phyloP scores from a whole-genome alignment of 2,797 vertebrate species.

The Poecilia gillii region DNA sequence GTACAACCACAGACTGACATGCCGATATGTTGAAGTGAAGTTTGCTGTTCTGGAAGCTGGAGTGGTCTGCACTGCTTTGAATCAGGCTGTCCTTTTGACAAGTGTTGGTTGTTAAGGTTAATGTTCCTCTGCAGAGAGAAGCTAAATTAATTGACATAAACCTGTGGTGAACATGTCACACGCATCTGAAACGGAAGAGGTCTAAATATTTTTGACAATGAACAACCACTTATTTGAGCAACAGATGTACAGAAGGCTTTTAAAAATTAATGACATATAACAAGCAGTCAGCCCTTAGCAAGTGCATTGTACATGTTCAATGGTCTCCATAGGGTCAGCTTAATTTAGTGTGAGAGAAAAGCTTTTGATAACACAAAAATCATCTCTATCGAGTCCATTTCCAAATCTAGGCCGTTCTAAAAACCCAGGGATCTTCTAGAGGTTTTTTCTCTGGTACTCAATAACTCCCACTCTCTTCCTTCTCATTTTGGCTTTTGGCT shows the following conservation, averaged over 20 bases:
- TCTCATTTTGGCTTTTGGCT: background rate
- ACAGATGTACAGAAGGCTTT: constrained; percentile 59
- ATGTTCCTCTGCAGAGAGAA: constrained; percentile 7
- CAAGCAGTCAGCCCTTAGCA: constrained; percentile 50
- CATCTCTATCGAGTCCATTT: constrained; percentile 6
- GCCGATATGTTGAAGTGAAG: constrained; percentile 11
- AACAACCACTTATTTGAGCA: constrained; percentile 52
- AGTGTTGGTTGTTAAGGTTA: constrained; percentile 21
- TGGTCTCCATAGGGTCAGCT: constrained; percentile 2
- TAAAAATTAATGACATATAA: constrained; percentile 78
- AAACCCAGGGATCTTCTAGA: background rate
- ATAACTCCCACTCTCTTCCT: background rate
- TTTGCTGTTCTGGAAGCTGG: constrained; percentile 19
- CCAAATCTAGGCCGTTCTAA: background rate
- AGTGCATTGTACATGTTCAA: constrained; percentile 11
- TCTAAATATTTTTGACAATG: constrained; percentile 71
- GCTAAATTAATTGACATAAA: constrained; percentile 9
- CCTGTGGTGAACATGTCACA: constrained; percentile 20
- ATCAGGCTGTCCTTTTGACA: constrained; percentile 4
- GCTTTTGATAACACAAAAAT: constrained; percentile 46
- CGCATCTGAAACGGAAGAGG: constrained; percentile 16
- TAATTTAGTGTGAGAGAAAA: constrained; percentile 25
- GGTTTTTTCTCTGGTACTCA: constrained; percentile 10
- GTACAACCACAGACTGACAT: constrained; percentile 80
- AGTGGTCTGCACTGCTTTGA: constrained; percentile 10